Conservation (phyloP, 2,113 vertebrate genomes). For the Perca fluviatilis region DNA sequence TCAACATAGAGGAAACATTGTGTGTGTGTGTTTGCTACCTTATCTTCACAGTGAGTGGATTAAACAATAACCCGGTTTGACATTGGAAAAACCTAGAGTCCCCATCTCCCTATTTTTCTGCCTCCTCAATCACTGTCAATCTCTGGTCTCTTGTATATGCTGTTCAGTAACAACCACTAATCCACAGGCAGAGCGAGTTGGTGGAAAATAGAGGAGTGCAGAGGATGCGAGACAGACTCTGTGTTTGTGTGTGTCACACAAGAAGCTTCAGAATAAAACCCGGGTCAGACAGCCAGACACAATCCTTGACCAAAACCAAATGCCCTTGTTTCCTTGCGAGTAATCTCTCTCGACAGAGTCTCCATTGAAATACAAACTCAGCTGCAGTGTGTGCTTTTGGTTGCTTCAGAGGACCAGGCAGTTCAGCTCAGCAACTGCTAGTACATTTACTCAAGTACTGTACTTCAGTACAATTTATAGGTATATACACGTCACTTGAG, state of each 20-base stretch:
- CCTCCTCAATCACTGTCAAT: constrained; percentile 5
- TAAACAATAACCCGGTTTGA: constrained; percentile 54
- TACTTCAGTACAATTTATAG: no score
- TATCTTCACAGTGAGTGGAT: constrained; percentile 59
- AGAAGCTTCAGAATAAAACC: constrained; percentile 33
- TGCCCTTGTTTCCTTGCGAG: constrained; percentile 53
- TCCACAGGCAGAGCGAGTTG: constrained; percentile 28
- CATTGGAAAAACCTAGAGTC: constrained; percentile 29
- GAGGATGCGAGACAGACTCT: neutral
- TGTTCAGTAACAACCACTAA: constrained; percentile 21
- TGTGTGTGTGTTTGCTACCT: constrained; percentile 12
- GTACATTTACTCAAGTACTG: no score
- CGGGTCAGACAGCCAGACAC: constrained; percentile 27
- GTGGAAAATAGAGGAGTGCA: neutral
- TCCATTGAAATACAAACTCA: constrained; percentile 48
- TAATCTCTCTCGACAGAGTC: constrained; percentile 54
- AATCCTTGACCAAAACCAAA: constrained; percentile 55
- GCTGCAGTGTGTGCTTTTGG: constrained; percentile 24
- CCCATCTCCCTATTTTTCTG: neutral
- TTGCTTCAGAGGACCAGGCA: neutral
- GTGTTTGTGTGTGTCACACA: constrained; percentile 1
- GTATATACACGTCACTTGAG: no score
- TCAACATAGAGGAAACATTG: no score
- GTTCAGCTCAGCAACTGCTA: neutral
- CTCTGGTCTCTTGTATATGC: neutral